phyloP scores from a whole-genome alignment of 2,113 vertebrate species.

The Hemicordylus capensis region DNA sequence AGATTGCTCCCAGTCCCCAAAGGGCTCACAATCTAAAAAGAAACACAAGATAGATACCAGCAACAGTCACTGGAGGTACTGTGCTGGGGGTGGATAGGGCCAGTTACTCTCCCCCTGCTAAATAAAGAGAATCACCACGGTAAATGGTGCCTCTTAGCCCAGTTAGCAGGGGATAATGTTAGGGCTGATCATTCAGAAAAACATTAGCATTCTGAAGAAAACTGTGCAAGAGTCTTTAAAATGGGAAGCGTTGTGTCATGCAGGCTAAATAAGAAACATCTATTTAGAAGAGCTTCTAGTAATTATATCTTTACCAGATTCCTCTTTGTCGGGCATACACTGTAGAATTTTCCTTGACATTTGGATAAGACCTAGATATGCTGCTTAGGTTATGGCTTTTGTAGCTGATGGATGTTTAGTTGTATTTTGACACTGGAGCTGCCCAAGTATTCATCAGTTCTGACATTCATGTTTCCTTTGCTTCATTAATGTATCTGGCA shows the following conservation, averaged over 20 bases:
- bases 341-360: not conserved
- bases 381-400: constrained; percentile 14
- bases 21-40: no score
- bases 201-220: not conserved
- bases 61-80: no score
- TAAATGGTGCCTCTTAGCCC: no score
- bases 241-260: not conserved
- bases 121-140: no score
- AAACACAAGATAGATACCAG: no score
- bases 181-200: not conserved
- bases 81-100: no score
- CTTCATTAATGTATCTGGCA: constrained; percentile 53
- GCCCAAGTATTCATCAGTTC: constrained; percentile 43
- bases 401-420: constrained; percentile 35
- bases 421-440: constrained; percentile 12
- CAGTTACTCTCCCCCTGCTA: no score
- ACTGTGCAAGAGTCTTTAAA: not conserved
- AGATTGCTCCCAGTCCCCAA: no score
- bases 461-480: constrained; percentile 58
- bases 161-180: no score
- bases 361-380: not conserved
- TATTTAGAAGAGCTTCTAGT: constrained; percentile 11
- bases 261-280: not conserved
- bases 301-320: constrained; percentile 28
- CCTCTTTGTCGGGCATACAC: not conserved